Percentiles rank a stretch among this genome's conserved stretches.
Conservation (phyloP, 2,113 vertebrate species). For the Silurus asotus region DNA sequence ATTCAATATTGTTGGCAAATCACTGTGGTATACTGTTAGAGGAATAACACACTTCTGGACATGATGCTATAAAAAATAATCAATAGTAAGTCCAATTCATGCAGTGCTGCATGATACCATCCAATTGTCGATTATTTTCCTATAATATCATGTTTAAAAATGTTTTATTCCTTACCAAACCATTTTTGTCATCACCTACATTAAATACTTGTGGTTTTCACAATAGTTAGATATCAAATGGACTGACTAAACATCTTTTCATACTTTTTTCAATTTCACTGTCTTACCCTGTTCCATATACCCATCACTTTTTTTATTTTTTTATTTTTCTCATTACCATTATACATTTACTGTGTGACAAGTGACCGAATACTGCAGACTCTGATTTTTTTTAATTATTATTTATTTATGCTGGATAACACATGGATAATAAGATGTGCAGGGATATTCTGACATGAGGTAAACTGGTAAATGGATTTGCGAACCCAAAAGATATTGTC, state of each 20-base stretch:
- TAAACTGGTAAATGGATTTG: not conserved
- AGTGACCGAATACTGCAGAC: conserved; percentile 38
- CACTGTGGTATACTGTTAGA: conserved; percentile 18
- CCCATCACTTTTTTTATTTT: too few relatives aligned
- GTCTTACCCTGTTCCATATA: not conserved
- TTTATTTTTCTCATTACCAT: not conserved
- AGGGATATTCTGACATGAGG: not conserved
- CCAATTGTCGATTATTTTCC: not conserved
- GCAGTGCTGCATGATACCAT: not conserved
- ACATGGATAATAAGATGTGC: not conserved
- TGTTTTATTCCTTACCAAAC: not conserved
- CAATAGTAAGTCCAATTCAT: not conserved
- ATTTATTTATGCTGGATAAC: conserved; percentile 12
- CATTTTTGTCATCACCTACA: not conserved
- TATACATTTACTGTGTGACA: conserved; percentile 21
- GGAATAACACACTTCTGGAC: not conserved
- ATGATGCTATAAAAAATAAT: not conserved
- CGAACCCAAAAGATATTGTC: not conserved
- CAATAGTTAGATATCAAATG: not conserved
- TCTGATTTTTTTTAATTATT: not conserved
- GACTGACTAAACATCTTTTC: not conserved
- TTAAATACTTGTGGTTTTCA: not conserved
- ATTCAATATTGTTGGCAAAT: conserved; percentile 11
- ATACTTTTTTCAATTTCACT: not conserved
- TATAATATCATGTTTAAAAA: not conserved